Percentiles rank a stretch among this genome's conserved stretches.
These are phyloP conservation scores for Rhabdomys pumilio DNA, from an alignment of 2,797 vertebrate species.

Conservation along the genomic window DNA sequence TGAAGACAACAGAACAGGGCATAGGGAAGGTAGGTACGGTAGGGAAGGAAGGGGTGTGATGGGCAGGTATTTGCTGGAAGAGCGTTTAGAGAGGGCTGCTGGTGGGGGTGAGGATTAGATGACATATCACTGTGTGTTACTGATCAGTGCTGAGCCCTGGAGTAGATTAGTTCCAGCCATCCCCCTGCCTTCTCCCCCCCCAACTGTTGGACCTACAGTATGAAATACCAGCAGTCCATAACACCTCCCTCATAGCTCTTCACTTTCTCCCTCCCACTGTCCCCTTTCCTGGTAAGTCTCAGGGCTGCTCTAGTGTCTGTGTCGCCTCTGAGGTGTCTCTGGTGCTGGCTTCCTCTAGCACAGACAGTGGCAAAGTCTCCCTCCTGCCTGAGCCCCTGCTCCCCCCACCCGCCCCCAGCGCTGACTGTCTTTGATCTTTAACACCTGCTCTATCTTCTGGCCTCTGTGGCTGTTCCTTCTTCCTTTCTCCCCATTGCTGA, in stretches of 20 bases:
- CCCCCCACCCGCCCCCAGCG: neutral
- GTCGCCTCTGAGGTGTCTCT: neutral
- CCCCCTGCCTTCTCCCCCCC: neutral
- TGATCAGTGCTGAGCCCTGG: neutral
- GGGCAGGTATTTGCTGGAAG: neutral
- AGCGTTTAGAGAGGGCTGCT: neutral
- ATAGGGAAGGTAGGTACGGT: neutral
- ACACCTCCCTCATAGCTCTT: neutral
- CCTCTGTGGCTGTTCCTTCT: neutral
- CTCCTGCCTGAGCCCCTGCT: too few relatives aligned
- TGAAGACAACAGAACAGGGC: neutral
- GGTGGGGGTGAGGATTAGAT: neutral
- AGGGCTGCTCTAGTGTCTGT: neutral
- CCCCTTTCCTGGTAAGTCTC: neutral
- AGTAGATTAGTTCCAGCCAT: neutral
- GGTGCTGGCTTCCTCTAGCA: neutral
- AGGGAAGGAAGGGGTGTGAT: neutral
- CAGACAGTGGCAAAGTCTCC: neutral
- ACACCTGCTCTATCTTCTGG: neutral
- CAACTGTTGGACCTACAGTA: neutral
- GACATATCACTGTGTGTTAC: rapidly evolving
- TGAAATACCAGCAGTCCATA: neutral
- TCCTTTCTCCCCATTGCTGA: neutral
- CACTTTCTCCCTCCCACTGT: neutral
- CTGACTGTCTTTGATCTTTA: neutral